Base-by-base conservation (phyloP, 2,113 vertebrate genomes). In the Myanophis thanlyinensis region DNA sequence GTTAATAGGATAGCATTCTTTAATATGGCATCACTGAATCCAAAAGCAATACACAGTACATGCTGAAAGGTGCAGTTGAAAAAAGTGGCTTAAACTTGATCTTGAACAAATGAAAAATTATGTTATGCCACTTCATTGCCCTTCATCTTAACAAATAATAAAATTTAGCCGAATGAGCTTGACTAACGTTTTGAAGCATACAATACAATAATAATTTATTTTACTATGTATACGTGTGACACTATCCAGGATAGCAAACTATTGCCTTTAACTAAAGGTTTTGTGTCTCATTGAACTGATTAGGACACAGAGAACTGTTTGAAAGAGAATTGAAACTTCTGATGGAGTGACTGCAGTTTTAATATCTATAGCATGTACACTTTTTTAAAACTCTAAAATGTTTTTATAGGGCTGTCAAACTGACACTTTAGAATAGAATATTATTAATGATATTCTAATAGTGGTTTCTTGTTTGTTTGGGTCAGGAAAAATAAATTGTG, bases 401-500 rank as follows among this genome's bases (percentile, higher is more conserved):
- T 95, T 95, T 95, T 94, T 95, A 93, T 90, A 95, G 96, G 96
- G 94, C 93, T 95, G 94, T 93, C 95, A 93, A 97, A 96, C 94
- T 96, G 96, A 96, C 93, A 93, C 13, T 93, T 95, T 96, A 96
- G 96, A 95, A 93, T 96, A 96, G 97, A 94, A 91, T 95, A 87
- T 97, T 97, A 95, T 97, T 96, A 95, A 97, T 97, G 93, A 96
- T 87, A 96, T 94, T 96, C 94, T 94, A 94, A 95, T 95, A 95
- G 95, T 91, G 91, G 96, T 92, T 97, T 90, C 96, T 92, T 97
- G 94, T 96, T 95, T 96, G 96, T 53, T 53, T 51, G 52, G 92
- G 93, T 96, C 96, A 96, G 96, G 80, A 97, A 97, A 95, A 96
- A 96, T 95, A 94, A 96, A 95, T 93, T 94, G 95, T 97, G 96